Base-by-base conservation (phyloP, 2,888 invertebrate species). In the Automeris io region DNA sequence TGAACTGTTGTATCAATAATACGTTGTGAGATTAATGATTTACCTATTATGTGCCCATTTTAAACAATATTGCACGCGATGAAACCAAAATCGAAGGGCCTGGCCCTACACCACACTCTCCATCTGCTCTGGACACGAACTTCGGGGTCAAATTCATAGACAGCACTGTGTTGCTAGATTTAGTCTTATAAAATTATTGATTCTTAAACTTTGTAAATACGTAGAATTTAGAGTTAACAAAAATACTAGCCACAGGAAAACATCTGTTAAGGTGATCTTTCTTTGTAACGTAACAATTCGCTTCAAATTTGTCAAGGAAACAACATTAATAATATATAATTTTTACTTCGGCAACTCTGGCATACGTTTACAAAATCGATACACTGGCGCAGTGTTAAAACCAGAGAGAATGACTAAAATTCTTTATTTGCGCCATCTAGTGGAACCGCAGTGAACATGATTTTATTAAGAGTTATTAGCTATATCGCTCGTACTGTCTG, bases 61-160 rank as follows among this genome's bases (percentile, higher is more conserved):
- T 86, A 81, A 73, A 76, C 77, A 67, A 69, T 71, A 68, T 77
- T 70, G 63, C 69, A 71, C 70, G 64, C 68, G 72, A 74, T 74
- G 79, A 78, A 80, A 80, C 67, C 65, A 77, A 80, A 83, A 78
- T 73, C 73, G 76, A 78, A 81, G 81, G 85, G 83, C 83, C 78
- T 68, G 69, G 83, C 83, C 86, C 83, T 82, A 77, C 81, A 78
- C 78, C 73, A 69, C 81, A 78, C 80, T 76, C 77, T 70, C 73
- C 73, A 75, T 75, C 77, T 78, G 79, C 79, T 81, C 77, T 72
- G 81, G 76, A 83, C 81, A 85, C 80, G 79, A 83, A 83, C 83
- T 80, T 81, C 83, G 87, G 83, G 87, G 87, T 87, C 87, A 87
- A 86, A 85, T 71, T 85, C 86, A 85, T 85, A 86, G 86, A 87